Base-by-base conservation (phyloP, 1,140 invertebrate genomes). In the Archegozetes longisetosus region DNA sequence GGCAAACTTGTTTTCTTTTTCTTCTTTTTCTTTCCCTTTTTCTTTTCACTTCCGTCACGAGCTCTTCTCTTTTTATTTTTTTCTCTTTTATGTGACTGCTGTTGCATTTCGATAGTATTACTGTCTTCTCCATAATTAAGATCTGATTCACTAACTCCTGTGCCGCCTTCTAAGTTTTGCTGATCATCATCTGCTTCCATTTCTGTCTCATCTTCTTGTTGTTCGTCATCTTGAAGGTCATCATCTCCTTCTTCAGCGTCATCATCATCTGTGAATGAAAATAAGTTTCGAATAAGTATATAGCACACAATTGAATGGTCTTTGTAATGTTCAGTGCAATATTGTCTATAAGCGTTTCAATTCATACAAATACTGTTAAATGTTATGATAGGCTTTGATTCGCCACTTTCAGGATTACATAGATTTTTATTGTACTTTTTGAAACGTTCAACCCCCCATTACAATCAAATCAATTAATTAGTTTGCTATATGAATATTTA, bases 1-100 rank as follows among this genome's bases (percentile, higher is more conserved):
- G 85, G 84, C 75, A 86, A 87, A 75, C 86, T 85, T 77, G 88
- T 88, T 76, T 90, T 90, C 77, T 91, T 92, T 70, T 86, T 85
- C 71, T 88, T 88, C 72, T 88, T 88, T 28, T 85, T 85, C 68
- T 88, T 89, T 68, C 88, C 87, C 60, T 87, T 84, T 68, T 64
- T 62, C 28, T 61, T 62, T 22, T 66, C 65, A 2, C 56, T 55
- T 29, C 88, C 86, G 64, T 58, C 57, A n/a, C 47, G 12, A 26
- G 6, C 17, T 77, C 89, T 90, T 66, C 88, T 79, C 70, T 92
- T 92, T 71, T 92, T 92, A 3, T 85, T 86, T 68, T 90, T 90
- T n/a, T n/a, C n/a, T n/a, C n/a, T n/a, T 67, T 88, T 88, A 72
- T 87, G 49, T n/a, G 50, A 32, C 28, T n/a, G n/a, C 28, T 28